phyloP scores from a whole-genome alignment of 2,113 vertebrate species.

The Phrynosoma platyrhinos region DNA sequence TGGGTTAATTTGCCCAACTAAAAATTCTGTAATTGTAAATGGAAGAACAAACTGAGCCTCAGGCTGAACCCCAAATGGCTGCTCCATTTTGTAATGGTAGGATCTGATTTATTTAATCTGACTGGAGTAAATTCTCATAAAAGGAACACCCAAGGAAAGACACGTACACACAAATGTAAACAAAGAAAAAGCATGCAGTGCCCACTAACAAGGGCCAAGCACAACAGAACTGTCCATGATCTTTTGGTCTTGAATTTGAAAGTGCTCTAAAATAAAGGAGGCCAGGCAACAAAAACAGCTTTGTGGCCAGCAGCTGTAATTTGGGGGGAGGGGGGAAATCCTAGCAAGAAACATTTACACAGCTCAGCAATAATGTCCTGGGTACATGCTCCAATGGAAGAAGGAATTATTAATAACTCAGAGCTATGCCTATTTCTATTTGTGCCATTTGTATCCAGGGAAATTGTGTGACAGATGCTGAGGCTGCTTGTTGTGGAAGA shows the following conservation, averaged over 20 bases:
- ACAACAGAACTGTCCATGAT: slow-evolving; percentile 21
- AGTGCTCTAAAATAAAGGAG: slow-evolving; percentile 22
- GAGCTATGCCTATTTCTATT: neutral
- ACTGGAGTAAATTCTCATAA: slow-evolving; percentile 34
- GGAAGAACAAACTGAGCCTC: slow-evolving; percentile 42
- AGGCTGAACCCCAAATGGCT: slow-evolving; percentile 21
- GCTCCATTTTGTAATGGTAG: neutral
- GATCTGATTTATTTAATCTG: slow-evolving; percentile 37
- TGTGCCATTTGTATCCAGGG: neutral
- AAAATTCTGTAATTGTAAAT: slow-evolving; percentile 46
- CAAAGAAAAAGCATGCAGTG: neutral
- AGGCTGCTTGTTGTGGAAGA: neutral
- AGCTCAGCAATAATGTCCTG: neutral
- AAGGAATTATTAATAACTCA: slow-evolving; percentile 40
- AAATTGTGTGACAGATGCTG: slow-evolving; percentile 8
- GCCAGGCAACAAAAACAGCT: slow-evolving; percentile 39
- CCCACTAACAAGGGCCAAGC: neutral
- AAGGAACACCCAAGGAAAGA: slow-evolving; percentile 36
- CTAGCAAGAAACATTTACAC: neutral
- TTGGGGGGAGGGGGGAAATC: neutral
- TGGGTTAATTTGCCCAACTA: neutral
- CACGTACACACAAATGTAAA: neutral
- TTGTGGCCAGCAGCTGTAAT: slow-evolving; percentile 28
- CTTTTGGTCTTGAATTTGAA: slow-evolving; percentile 26
- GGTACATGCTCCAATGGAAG: slow-evolving; percentile 32